Evolutionary conservation across 1,140 invertebrate genomes (phyloP).

Genomic region (Euwallacea fornicatus): DNA sequence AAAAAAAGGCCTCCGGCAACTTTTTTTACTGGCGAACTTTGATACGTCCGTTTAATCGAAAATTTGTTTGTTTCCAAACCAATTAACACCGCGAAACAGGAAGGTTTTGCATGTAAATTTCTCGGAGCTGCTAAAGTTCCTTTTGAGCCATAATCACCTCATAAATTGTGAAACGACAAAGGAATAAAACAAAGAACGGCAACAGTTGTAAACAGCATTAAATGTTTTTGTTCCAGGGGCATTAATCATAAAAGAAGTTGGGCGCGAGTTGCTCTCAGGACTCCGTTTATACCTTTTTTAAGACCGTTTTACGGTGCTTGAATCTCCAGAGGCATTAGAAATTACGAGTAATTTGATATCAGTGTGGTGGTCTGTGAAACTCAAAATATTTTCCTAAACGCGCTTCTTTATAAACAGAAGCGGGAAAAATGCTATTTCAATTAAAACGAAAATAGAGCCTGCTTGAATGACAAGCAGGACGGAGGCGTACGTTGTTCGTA

Average conservation of each 20-base stretch:
- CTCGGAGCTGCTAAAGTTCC: background rate
- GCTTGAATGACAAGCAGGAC: background rate
- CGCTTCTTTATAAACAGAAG: background rate
- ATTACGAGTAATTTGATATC: background rate
- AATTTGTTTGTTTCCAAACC: too few species aligned
- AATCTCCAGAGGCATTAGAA: background rate
- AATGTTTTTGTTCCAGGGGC: constrained; percentile 22
- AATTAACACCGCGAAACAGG: background rate
- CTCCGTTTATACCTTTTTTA: constrained; percentile 17
- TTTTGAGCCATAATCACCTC: constrained; percentile 19
- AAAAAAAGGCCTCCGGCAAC: too few species aligned
- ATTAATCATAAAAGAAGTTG: constrained; percentile 27
- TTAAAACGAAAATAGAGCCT: background rate
- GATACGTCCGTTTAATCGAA: too few species aligned
- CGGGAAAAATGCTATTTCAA: background rate
- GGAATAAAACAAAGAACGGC: constrained; percentile 23
- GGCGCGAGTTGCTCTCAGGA: background rate
- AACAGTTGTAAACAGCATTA: constrained; percentile 28
- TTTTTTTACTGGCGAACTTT: too few species aligned
- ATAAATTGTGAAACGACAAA: constrained; percentile 20
- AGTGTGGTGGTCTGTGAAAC: background rate
- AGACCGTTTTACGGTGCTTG: constrained; percentile 1
- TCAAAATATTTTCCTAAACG: background rate
- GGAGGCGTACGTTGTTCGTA: constrained; percentile 6
- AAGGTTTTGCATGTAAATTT: constrained; percentile 1